Conservation (phyloP, 2,113 vertebrate genomes). For the Conger conger region DNA sequence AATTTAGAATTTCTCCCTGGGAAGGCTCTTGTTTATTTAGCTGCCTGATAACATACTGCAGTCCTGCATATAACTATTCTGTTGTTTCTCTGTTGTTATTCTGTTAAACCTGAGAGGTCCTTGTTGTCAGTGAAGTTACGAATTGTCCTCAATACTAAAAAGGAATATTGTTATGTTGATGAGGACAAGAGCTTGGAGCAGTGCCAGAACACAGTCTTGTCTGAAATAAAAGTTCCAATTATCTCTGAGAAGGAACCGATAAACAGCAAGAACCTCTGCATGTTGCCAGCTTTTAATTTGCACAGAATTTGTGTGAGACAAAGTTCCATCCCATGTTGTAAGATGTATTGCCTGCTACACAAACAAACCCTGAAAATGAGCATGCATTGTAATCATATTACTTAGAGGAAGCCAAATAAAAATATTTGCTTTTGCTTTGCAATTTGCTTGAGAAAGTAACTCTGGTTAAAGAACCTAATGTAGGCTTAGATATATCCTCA, state of each 20-base stretch:
- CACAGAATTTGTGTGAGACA: constrained; percentile 17
- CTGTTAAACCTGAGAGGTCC: neutral
- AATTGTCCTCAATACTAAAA: neutral
- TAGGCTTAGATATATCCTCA: too few relatives aligned
- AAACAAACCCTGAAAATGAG: constrained; percentile 13
- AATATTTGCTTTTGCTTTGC: too few relatives aligned
- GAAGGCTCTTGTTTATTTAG: constrained; percentile 31
- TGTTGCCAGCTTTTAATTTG: neutral
- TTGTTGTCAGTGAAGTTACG: neutral
- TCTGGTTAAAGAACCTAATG: too few relatives aligned
- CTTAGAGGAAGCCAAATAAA: too few relatives aligned
- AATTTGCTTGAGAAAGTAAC: neutral
- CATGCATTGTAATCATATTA: too few relatives aligned
- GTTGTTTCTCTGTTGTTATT: neutral
- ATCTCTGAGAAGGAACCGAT: neutral
- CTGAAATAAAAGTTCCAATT: neutral
- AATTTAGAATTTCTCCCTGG: constrained; percentile 31
- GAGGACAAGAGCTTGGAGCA: neutral
- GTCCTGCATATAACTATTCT: neutral
- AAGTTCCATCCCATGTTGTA: constrained; percentile 42
- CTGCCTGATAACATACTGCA: neutral
- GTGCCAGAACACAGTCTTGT: neutral
- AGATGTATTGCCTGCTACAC: constrained; percentile 44
- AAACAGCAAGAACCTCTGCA: neutral
- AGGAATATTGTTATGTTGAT: neutral